These are phyloP conservation scores for Zaprionus taronus DNA, from an alignment of 1,140 invertebrate species.

Conservation along the genomic window DNA sequence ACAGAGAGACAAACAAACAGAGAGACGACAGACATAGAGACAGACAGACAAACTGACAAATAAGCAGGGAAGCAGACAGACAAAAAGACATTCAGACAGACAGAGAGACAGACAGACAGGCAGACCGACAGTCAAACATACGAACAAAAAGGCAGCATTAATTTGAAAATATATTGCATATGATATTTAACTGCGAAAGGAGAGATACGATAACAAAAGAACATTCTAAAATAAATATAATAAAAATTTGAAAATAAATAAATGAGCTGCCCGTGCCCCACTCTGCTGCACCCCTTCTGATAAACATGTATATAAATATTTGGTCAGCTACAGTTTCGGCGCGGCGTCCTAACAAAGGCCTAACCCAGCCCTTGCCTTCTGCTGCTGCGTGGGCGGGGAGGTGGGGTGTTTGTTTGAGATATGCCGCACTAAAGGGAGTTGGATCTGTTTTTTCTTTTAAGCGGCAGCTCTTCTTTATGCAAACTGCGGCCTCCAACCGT, in stretches of 20 bases:
- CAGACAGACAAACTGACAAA: neutral
- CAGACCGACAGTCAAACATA: neutral
- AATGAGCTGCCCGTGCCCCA: constrained; percentile 45
- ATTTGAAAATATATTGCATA: constrained; percentile 3
- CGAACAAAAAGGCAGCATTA: neutral
- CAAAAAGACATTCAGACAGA: neutral
- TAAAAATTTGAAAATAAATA: constrained; percentile 81
- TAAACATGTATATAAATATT: constrained; percentile 66
- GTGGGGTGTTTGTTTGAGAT: neutral
- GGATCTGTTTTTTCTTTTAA: constrained; percentile 49
- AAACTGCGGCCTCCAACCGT: constrained; percentile 56
- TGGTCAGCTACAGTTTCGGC: constrained; percentile 74
- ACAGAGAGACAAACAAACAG: neutral
- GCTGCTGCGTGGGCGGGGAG: too few species aligned
- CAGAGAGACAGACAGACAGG: neutral
- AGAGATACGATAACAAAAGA: constrained; percentile 48
- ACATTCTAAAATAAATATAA: constrained; percentile 70
- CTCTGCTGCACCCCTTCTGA: neutral
- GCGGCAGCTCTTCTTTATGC: constrained; percentile 74
- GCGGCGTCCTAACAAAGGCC: constrained; percentile 61
- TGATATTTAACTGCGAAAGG: constrained; percentile 21
- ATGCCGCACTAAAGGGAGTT: constrained; percentile 34
- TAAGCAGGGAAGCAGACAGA: neutral
- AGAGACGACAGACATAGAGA: neutral
- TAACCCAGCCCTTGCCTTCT: constrained; percentile 6